Percentiles rank a stretch among this genome's conserved stretches.
Conservation (phyloP, 2,888 invertebrate genomes). For the Bellardia bayeri region DNA sequence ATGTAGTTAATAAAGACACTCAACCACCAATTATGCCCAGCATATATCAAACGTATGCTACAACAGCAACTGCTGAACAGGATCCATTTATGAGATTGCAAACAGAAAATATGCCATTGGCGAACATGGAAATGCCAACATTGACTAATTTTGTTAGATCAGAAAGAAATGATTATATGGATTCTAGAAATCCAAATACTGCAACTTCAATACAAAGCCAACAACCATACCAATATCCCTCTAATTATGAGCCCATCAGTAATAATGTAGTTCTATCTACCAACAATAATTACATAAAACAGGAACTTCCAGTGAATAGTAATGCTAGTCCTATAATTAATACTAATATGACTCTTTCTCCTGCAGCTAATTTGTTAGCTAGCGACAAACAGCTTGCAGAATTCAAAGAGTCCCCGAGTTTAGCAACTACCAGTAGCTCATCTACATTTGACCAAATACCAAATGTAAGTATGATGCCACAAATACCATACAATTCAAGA, state of each 20-base stretch:
- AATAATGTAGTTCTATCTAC: conserved; percentile 1
- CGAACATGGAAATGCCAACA: conserved; percentile 66
- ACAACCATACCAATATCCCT: background rate
- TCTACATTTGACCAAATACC: conserved; percentile 80
- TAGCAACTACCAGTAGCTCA: conserved; percentile 66
- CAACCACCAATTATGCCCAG: background rate
- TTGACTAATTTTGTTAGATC: conserved; percentile 36
- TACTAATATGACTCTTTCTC: background rate
- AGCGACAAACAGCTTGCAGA: conserved; percentile 46
- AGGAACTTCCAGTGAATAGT: background rate
- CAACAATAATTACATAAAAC: background rate
- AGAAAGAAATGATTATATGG: conserved; percentile 17
- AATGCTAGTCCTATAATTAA: background rate
- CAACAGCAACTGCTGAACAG: background rate
- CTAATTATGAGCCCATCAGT: background rate
- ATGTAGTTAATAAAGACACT: background rate
- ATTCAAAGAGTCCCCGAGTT: conserved; percentile 34
- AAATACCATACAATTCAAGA: background rate
- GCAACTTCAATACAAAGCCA: background rate
- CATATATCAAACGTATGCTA: conserved; percentile 8
- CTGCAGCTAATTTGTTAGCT: conserved; percentile 31
- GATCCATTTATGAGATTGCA: conserved; percentile 18
- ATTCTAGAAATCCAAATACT: conserved; percentile 27
- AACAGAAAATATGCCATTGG: conserved; percentile 42
- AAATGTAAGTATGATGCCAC: conserved; percentile 67